phyloP scores from a whole-genome alignment of 2,113 vertebrate genomes.

The Sclerurus mexicanus region DNA sequence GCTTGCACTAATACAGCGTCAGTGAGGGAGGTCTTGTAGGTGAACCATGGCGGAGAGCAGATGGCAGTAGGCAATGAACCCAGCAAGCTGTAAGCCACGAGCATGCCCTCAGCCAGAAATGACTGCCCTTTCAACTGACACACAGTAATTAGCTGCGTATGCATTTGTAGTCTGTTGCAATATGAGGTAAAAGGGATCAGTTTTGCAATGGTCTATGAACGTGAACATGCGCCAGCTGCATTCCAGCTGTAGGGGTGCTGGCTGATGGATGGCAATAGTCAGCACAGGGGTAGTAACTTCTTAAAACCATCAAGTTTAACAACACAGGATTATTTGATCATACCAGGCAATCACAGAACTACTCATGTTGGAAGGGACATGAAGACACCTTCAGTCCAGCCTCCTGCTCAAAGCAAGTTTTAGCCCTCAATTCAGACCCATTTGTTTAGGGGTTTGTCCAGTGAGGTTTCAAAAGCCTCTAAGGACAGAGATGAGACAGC shows the following conservation, averaged over 20 bases:
- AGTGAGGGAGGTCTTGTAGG: background rate
- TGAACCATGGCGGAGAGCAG: background rate
- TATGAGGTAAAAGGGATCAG: slow-evolving; percentile 66
- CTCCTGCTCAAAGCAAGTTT: background rate
- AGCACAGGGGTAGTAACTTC: slow-evolving; percentile 25
- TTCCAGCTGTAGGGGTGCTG: slow-evolving; percentile 63
- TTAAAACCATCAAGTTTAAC: slow-evolving; percentile 21
- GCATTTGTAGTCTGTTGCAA: slow-evolving; percentile 69
- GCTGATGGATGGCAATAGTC: slow-evolving; percentile 40
- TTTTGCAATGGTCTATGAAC: slow-evolving; percentile 64
- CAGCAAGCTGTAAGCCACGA: background rate
- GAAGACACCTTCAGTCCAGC: background rate
- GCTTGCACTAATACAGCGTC: background rate
- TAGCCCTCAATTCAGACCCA: background rate
- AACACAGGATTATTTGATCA: background rate
- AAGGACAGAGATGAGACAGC: background rate
- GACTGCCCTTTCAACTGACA: slow-evolving; percentile 63
- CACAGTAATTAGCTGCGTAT: slow-evolving; percentile 48
- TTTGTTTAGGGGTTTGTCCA: background rate
- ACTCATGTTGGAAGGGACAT: background rate
- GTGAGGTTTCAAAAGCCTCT: background rate
- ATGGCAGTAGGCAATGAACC: background rate
- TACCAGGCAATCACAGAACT: background rate
- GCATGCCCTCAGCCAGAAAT: slow-evolving; percentile 5
- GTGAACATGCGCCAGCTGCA: slow-evolving; percentile 54